A percentile compares a stretch with the other conserved stretches of the same genome.
Conservation (phyloP, 2,888 invertebrate genomes). For the Tipula lateralis region DNA sequence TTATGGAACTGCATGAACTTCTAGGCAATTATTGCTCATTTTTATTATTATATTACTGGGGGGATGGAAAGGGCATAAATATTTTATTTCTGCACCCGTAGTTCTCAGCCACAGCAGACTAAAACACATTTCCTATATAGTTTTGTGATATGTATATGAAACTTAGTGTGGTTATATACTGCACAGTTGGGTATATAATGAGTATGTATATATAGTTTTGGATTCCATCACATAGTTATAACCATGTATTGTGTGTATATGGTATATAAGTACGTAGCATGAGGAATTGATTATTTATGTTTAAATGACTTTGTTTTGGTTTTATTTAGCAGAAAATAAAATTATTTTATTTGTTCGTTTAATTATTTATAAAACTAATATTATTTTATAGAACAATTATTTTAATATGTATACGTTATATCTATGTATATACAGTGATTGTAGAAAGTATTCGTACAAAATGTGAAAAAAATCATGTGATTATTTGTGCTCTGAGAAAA, state of each 20-base stretch:
- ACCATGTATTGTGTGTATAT: too few relatives aligned
- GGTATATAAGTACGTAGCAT: background rate
- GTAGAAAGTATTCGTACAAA: too few relatives aligned
- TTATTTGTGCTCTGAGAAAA: too few relatives aligned
- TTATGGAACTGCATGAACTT: background rate
- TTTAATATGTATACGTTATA: background rate
- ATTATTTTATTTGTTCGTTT: background rate
- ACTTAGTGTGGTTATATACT: background rate
- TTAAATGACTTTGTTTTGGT: background rate
- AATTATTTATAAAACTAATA: background rate
- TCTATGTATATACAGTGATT: too few relatives aligned
- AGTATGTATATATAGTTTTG: too few relatives aligned
- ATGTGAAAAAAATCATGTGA: too few relatives aligned
- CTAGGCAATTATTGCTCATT: background rate
- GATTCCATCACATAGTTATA: too few relatives aligned
- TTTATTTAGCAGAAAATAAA: background rate
- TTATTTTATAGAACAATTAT: too few relatives aligned
- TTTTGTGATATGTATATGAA: background rate
- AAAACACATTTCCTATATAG: too few relatives aligned
- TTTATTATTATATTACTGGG: background rate
- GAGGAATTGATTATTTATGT: background rate
- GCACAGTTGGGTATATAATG: background rate
- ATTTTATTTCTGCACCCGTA: too few relatives aligned
- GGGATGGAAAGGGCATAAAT: too few relatives aligned
- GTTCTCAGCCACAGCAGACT: too few relatives aligned